phyloP scores from a whole-genome alignment of 2,113 vertebrate genomes.

The Siphamia tubifer region DNA sequence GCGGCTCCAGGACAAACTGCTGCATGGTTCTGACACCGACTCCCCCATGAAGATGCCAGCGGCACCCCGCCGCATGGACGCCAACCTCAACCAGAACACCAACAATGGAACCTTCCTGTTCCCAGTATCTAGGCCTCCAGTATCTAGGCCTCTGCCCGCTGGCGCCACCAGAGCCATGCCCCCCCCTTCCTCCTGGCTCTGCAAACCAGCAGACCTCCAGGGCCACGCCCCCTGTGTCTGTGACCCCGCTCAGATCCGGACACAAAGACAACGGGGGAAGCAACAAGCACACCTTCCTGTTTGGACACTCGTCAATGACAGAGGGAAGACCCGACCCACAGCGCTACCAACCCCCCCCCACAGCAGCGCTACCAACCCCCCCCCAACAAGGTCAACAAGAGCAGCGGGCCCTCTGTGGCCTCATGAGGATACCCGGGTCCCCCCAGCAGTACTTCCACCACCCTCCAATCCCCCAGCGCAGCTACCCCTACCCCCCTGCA shows the following conservation, averaged over 20 bases:
- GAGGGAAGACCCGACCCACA: too few species aligned
- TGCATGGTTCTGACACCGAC: constrained; percentile 26
- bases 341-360: constrained; percentile 42
- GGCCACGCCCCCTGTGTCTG: background rate
- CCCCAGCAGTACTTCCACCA: too few species aligned
- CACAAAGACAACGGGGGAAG: constrained; percentile 32
- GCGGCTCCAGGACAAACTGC: constrained; percentile 73
- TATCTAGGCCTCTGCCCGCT: constrained; percentile 37
- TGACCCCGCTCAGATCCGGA: background rate
- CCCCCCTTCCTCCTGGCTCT: constrained; percentile 46
- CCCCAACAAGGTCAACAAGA: constrained; percentile 71
- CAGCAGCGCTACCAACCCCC: constrained; percentile 53
- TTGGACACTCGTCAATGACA: constrained; percentile 55
- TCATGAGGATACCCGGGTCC: constrained; percentile 42
- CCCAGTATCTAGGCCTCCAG: constrained; percentile 55
- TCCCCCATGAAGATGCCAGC: constrained; percentile 26
- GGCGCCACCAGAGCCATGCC: background rate
- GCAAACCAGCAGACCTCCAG: constrained; percentile 51
- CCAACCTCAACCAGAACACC: constrained; percentile 81
- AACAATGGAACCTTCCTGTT: constrained; percentile 82
- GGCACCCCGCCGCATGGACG: constrained; percentile 50
- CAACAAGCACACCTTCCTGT: constrained; percentile 81
- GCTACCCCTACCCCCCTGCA: too few species aligned
- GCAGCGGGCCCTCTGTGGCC: constrained; percentile 46
- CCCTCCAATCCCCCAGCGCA: too few species aligned